These are phyloP conservation scores for Drosophila ogumai DNA, from an alignment of 1,140 invertebrate genomes.

Conservation along the genomic window DNA sequence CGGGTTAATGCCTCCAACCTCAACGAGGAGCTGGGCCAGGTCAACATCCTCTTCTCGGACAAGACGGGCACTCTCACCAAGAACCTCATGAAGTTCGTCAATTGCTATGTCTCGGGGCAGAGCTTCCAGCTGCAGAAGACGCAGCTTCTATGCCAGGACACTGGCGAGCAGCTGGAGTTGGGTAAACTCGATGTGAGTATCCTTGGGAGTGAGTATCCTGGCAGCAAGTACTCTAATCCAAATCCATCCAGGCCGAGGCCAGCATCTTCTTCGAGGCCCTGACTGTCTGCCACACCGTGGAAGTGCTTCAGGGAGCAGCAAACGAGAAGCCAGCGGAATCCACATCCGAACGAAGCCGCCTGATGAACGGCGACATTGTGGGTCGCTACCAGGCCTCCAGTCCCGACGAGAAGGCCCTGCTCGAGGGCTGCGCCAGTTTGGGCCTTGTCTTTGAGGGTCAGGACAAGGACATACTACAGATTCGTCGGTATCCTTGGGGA, in stretches of 20 bases:
- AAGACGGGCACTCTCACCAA: slow-evolving; percentile 98
- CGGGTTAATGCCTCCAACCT: slow-evolving; percentile 99
- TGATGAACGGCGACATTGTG: slow-evolving; percentile 33
- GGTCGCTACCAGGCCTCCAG: slow-evolving; percentile 89
- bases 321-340: slow-evolving; percentile 2
- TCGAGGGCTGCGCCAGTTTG: slow-evolving; percentile 90
- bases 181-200: slow-evolving; percentile 78
- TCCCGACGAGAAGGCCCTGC: slow-evolving; percentile 94
- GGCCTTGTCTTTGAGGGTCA: slow-evolving; percentile 88
- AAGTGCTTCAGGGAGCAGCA: slow-evolving; percentile 85
- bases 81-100: slow-evolving; percentile 99
- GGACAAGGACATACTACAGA: slow-evolving; percentile 67
- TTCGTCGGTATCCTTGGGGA: slow-evolving; percentile 57
- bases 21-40: slow-evolving; percentile 99
- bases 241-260: slow-evolving; percentile 38
- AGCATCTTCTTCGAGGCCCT: slow-evolving; percentile 89
- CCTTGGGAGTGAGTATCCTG: background rate
- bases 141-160: slow-evolving; percentile 82
- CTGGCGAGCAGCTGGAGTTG: slow-evolving; percentile 68
- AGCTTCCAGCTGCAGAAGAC: slow-evolving; percentile 87
- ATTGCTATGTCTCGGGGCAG: slow-evolving; percentile 94
- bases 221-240: background rate
- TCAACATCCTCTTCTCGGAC: slow-evolving; percentile 97
- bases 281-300: slow-evolving; percentile 92
- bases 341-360: slow-evolving; percentile 21